Conservation (phyloP, 2,113 vertebrate species). For the Trogon melanurus region DNA sequence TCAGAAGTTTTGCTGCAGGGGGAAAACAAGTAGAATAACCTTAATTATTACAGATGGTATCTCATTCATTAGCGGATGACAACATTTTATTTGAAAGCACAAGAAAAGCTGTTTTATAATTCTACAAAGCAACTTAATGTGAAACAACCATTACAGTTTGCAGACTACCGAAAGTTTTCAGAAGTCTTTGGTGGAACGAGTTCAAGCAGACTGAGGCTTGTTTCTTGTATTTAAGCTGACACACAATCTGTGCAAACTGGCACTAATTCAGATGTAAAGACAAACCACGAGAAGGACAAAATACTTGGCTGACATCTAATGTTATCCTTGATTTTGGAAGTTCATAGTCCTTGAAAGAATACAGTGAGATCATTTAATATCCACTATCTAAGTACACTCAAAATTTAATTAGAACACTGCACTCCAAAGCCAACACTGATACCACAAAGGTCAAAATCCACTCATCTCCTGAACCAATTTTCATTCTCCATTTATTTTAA, state of each 20-base stretch:
- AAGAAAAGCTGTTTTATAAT: constrained; percentile 73
- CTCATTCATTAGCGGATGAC: constrained; percentile 71
- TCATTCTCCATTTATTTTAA: constrained; percentile 51
- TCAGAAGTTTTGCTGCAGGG: constrained; percentile 74
- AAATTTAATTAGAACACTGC: constrained; percentile 46
- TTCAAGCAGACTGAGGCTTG: constrained; percentile 71
- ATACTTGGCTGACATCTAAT: constrained; percentile 73
- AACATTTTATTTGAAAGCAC: constrained; percentile 76
- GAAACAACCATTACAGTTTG: constrained; percentile 56
- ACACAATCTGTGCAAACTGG: constrained; percentile 77
- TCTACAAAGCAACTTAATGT: constrained; percentile 74
- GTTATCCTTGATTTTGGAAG: constrained; percentile 60
- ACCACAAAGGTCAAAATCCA: constrained; percentile 54
- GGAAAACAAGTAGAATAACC: constrained; percentile 69
- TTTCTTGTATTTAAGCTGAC: constrained; percentile 74
- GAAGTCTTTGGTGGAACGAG: constrained; percentile 71
- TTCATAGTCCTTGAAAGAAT: constrained; percentile 61
- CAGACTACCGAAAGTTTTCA: constrained; percentile 69
- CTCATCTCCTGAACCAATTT: not conserved
- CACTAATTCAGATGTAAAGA: constrained; percentile 72
- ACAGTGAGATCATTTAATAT: constrained; percentile 58
- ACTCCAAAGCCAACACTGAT: not conserved
- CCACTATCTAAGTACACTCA: constrained; percentile 1
- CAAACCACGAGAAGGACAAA: constrained; percentile 74
- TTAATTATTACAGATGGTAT: constrained; percentile 76